These are phyloP conservation scores for Dryobota labecula DNA, from an alignment of 2,888 invertebrate genomes.

Conservation along the genomic window DNA sequence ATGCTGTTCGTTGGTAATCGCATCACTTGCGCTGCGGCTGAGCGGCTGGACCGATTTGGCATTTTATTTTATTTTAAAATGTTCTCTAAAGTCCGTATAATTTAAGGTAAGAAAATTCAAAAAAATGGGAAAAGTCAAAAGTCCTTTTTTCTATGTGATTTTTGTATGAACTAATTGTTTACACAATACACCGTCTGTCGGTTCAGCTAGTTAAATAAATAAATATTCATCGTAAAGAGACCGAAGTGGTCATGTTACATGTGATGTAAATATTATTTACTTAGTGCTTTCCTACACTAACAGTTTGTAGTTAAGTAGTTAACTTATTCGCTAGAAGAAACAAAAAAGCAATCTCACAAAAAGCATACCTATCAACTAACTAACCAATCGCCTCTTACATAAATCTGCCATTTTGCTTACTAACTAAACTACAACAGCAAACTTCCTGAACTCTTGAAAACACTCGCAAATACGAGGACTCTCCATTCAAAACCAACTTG, in stretches of 20 bases:
- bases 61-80: too few relatives aligned
- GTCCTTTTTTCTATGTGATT: too few relatives aligned
- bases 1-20: too few relatives aligned
- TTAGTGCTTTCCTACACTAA: background rate
- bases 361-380: background rate
- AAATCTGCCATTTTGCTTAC: slow-evolving; percentile 17
- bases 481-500: slow-evolving; percentile 25
- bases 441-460: slow-evolving; percentile 11
- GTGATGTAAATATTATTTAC: background rate
- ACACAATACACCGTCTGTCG: too few relatives aligned
- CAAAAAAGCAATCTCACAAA: background rate
- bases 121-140: too few relatives aligned
- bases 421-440: slow-evolving; percentile 15
- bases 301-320: background rate
- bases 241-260: background rate
- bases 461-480: slow-evolving; percentile 12
- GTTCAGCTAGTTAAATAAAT: too few relatives aligned
- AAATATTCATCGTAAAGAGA: background rate
- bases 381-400: slow-evolving; percentile 9
- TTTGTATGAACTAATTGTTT: too few relatives aligned
- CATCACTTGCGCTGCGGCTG: too few relatives aligned
- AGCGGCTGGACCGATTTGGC: too few relatives aligned
- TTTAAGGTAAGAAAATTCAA: too few relatives aligned
- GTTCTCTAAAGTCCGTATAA: too few relatives aligned
- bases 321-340: background rate